Evolutionary conservation across 2,888 invertebrate species (phyloP).

Genomic region (Linyphia triangularis): DNA sequence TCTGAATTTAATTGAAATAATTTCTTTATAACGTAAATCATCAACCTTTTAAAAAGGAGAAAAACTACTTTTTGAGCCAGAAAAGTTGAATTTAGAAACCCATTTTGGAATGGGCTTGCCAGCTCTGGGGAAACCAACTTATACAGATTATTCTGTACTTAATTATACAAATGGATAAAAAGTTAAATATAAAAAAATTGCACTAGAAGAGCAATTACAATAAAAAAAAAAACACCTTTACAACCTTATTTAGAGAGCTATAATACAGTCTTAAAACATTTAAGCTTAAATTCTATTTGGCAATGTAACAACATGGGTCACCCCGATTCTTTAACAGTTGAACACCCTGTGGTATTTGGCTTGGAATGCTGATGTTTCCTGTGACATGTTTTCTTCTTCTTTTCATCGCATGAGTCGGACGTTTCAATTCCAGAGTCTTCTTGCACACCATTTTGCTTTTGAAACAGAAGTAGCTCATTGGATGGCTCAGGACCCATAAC

Average conservation of each 20-base stretch:
- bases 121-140: background rate
- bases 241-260: constrained; percentile 18
- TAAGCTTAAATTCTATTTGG: constrained; percentile 3
- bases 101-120: too few relatives aligned
- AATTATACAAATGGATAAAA: constrained; percentile 23
- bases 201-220: constrained; percentile 15
- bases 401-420: constrained; percentile 80
- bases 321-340: background rate
- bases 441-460: constrained; percentile 67
- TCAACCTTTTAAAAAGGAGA: too few relatives aligned
- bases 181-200: constrained; percentile 12
- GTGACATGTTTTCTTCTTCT: constrained; percentile 76
- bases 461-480: constrained; percentile 10
- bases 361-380: constrained; percentile 76
- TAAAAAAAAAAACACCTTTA: background rate
- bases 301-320: constrained; percentile 14
- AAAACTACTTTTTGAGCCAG: too few relatives aligned
- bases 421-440: constrained; percentile 81
- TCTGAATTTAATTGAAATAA: too few relatives aligned
- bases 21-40: too few relatives aligned
- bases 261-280: constrained; percentile 9
- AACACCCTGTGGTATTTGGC: background rate
- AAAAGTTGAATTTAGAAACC: too few relatives aligned
- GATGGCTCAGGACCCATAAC: background rate
- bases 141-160: constrained; percentile 2